Percentiles rank a stretch among this genome's conserved stretches.
Conservation (phyloP, 2,113 vertebrate species). For the Cinclus mexicanus region DNA sequence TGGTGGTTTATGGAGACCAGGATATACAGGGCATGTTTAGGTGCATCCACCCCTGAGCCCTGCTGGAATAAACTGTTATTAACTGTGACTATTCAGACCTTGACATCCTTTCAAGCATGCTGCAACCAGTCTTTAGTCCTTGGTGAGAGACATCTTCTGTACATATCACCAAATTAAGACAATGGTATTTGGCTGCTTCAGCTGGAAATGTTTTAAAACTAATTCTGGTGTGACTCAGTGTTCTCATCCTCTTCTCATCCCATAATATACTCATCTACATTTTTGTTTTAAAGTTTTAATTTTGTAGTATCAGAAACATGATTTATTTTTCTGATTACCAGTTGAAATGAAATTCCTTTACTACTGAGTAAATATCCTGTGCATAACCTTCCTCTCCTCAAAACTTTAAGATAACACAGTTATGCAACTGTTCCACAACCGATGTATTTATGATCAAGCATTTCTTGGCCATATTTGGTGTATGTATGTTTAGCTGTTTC, state of each 20-base stretch:
- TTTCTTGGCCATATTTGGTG: constrained; percentile 41
- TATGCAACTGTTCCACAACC: background rate
- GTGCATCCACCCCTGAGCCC: background rate
- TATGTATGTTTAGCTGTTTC: constrained; percentile 3
- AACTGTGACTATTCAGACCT: background rate
- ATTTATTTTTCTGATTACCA: constrained; percentile 29
- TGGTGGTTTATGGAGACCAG: background rate
- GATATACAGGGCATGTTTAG: fast-evolving
- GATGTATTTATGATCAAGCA: constrained; percentile 32
- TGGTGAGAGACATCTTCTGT: background rate
- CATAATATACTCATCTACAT: background rate
- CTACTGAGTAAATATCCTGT: background rate
- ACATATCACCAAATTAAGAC: background rate
- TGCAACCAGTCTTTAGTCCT: background rate
- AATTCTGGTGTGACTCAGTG: background rate
- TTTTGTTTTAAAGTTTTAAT: constrained; percentile 29
- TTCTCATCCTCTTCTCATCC: background rate
- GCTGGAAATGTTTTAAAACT: constrained; percentile 27
- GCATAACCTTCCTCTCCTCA: background rate
- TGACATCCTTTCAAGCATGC: background rate
- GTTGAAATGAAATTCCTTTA: constrained; percentile 24
- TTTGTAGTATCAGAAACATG: constrained; percentile 4
- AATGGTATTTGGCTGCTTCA: background rate
- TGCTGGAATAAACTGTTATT: background rate
- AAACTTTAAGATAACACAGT: background rate